Evolutionary conservation across 1,140 invertebrate species (phyloP).

Genomic region (Colletes latitarsis): DNA sequence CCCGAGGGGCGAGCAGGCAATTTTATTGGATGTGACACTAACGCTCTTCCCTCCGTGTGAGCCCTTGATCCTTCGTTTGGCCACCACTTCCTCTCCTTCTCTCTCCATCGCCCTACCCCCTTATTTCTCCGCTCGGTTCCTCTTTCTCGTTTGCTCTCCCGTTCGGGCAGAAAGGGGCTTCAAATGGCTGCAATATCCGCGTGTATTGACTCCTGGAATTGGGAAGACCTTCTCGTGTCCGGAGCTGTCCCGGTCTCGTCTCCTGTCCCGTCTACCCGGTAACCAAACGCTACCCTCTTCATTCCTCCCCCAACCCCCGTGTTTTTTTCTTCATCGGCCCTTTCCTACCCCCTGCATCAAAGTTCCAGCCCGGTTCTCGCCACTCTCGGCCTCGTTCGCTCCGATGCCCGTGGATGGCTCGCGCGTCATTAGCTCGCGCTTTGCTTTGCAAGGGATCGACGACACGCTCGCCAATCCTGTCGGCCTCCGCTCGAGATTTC

Average conservation of each 20-base stretch:
- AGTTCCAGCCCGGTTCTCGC: slow-evolving; percentile 5
- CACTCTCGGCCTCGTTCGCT: slow-evolving; percentile 7
- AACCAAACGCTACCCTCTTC: slow-evolving; percentile 50
- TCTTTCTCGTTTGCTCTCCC: slow-evolving; percentile 47
- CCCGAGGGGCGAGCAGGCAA: slow-evolving; percentile 60
- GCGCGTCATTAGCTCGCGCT: slow-evolving; percentile 52
- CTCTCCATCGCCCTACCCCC: slow-evolving; percentile 5
- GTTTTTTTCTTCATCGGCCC: not conserved
- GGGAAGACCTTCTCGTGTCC: slow-evolving; percentile 69
- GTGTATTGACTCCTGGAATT: slow-evolving; percentile 77
- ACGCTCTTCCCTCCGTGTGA: slow-evolving; percentile 56
- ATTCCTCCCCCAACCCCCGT: slow-evolving; percentile 1
- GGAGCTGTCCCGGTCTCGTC: slow-evolving; percentile 53
- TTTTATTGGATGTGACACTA: slow-evolving; percentile 75
- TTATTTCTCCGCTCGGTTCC: slow-evolving; percentile 16
- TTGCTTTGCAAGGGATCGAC: not conserved
- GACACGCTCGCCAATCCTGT: not conserved
- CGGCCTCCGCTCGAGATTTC: slow-evolving; percentile 15
- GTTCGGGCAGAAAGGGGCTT: slow-evolving; percentile 66
- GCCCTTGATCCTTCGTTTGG: slow-evolving; percentile 53
- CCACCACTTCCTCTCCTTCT: slow-evolving; percentile 4
- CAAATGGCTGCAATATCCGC: slow-evolving; percentile 76
- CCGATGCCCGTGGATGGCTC: slow-evolving; percentile 29
- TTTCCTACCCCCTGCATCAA: too few relatives aligned
- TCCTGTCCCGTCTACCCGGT: slow-evolving; percentile 31